Conservation (phyloP, 2,888 invertebrate species). For the Sceliomorpha sp. region DNA sequence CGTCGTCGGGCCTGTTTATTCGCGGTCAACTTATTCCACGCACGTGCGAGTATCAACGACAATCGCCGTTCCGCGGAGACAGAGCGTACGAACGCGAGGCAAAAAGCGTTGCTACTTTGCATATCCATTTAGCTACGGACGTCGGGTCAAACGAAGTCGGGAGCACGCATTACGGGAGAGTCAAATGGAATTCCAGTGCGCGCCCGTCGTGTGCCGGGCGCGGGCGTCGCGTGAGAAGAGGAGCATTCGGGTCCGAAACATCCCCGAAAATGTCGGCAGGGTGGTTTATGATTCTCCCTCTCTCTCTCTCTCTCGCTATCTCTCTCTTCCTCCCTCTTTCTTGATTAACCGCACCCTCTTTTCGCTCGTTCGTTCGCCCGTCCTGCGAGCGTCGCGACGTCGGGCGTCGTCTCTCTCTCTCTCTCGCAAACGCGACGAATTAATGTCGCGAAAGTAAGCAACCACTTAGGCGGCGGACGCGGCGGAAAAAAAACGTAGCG, state of each 20-base stretch:
- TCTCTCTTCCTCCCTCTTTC: too few relatives aligned
- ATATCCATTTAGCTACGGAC: slow-evolving; percentile 11
- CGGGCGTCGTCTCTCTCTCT: neutral
- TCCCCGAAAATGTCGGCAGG: neutral
- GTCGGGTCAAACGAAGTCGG: slow-evolving; percentile 13
- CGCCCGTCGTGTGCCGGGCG: too few relatives aligned
- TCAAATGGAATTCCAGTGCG: slow-evolving; percentile 5
- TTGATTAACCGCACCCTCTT: slow-evolving; percentile 3
- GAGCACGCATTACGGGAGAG: slow-evolving; percentile 3
- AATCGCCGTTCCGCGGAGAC: neutral
- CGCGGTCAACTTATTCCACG: too few relatives aligned
- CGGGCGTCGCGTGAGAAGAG: too few relatives aligned
- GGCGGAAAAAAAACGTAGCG: slow-evolving; percentile 11
- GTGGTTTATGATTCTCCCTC: slow-evolving; percentile 11
- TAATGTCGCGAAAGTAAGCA: slow-evolving; percentile 19
- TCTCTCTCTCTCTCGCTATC: too few relatives aligned
- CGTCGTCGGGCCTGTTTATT: neutral
- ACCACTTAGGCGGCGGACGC: slow-evolving; percentile 18
- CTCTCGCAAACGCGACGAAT: slow-evolving; percentile 15
- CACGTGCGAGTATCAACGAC: neutral
- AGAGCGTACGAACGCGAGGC: neutral
- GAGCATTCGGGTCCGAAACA: too few relatives aligned
- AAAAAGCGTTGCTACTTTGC: slow-evolving; percentile 14
- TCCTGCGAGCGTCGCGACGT: neutral
- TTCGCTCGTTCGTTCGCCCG: slow-evolving; percentile 2